Evolutionary conservation across 2,113 vertebrate genomes (phyloP).

Genomic region (Excalfactoria chinensis): DNA sequence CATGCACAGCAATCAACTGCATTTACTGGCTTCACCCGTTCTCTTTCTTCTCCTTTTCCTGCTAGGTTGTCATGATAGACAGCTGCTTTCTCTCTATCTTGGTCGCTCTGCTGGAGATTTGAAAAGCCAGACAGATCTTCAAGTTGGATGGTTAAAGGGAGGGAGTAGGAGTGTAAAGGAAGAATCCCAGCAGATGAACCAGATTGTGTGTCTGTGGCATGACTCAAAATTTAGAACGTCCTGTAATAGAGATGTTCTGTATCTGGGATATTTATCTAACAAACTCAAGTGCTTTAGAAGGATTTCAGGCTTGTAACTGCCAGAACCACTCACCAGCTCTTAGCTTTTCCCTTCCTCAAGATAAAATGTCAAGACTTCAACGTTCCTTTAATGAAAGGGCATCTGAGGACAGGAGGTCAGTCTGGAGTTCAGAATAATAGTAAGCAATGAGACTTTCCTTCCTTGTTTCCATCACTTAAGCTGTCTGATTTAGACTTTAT

Average conservation of each 20-base stretch:
- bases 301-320: neutral
- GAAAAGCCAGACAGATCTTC: constrained; percentile 31
- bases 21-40: neutral
- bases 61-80: neutral
- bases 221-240: neutral
- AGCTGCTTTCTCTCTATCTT: neutral
- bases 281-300: neutral
- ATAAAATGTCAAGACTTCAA: neutral
- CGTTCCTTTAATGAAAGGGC: neutral
- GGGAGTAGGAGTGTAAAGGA: neutral
- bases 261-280: neutral
- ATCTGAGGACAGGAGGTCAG: neutral
- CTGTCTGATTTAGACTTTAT: neutral
- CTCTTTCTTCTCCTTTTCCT: neutral
- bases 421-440: neutral
- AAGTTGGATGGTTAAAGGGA: neutral
- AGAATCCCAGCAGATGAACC: neutral
- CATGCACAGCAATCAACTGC: neutral
- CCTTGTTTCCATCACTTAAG: neutral
- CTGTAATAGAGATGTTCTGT: neutral
- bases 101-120: neutral
- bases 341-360: neutral
- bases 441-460: neutral
- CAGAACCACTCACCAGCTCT: neutral
- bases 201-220: neutral